Evolutionary conservation across 2,113 vertebrate species (phyloP), one percentile per base, ranked within the genome.

Genomic region (Calidris pygmaea): DNA sequence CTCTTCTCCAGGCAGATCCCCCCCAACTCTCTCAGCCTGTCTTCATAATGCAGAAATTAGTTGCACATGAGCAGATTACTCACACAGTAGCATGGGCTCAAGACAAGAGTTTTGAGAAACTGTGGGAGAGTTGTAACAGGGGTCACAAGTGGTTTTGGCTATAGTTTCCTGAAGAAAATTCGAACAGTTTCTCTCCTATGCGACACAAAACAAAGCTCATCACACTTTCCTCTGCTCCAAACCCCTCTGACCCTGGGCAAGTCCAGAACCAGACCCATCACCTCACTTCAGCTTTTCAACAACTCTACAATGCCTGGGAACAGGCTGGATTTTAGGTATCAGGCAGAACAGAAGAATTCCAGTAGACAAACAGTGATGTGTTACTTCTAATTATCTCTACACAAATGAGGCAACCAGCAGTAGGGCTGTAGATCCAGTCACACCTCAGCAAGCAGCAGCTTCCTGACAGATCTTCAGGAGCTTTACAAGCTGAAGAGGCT

Each of bases 41-140:
- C 52, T 53, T 53, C 15, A 29, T 53, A 29, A 26, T 10, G 24
- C 39, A 23, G 3, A 32, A 16, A 26, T 48, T 9, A 14, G 27
- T 5, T 35, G 35, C 4, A 48, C 14, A 22, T 10, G 8, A 39
- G 53, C 15, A 47, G 39, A 35, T 62, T 1, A 10, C 23, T 22
- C 3, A 0, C 62, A 43, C 18, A 2, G 12, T 3, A 21, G 9
- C 59, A 9, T 2, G 7, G 45, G n/a, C 14, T 59, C 37, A 67
- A 56, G 59, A 14, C 14, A 34, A 35, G 12, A 62, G 22, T 27
- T 32, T 39, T 16, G 23, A 26, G 37, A 50, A 53, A 30, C 12
- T 7, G 15, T 7, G 20, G 60, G 29, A 52, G 24, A 59, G 29
- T 7, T 35, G 9, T 32, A 55, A 17, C 11, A 26, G 37, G 27